Percentiles rank a stretch among this genome's conserved stretches.
Conservation (phyloP, 2,888 invertebrate genomes). For the Papilio gigon region DNA sequence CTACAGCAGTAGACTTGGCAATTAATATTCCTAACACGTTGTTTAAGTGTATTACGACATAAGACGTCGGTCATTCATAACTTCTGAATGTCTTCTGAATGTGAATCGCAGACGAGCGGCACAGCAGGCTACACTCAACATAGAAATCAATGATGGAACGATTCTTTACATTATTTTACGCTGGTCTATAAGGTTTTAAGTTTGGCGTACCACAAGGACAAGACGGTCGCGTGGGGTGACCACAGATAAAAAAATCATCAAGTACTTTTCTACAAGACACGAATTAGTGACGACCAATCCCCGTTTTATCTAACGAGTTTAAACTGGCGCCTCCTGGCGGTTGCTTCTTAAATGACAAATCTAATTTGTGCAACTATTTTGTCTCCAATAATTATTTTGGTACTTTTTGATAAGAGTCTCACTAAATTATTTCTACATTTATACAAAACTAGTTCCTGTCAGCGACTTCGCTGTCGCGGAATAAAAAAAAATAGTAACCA, state of each 20-base stretch:
- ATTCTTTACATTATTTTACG: neutral
- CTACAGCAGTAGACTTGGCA: neutral
- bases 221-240: neutral
- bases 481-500: no score
- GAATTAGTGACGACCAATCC: constrained; percentile 11
- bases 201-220: neutral
- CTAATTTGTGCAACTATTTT: constrained; percentile 9
- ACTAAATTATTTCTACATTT: no score
- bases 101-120: neutral
- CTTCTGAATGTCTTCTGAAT: neutral
- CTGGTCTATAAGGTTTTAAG: neutral
- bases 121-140: no score
- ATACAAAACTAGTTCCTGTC: no score
- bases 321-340: constrained; percentile 30
- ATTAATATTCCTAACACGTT: neutral
- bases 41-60: neutral
- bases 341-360: neutral
- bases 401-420: neutral
- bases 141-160: no score
- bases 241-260: neutral
- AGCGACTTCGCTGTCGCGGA: no score
- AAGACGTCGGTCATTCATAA: neutral
- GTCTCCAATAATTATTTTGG: neutral
- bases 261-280: constrained; percentile 11
- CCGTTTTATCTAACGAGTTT: constrained; percentile 25